Percentiles rank a stretch among this genome's conserved stretches.
These are phyloP conservation scores for Agonum fuliginosum DNA, from an alignment of 2,888 invertebrate genomes.

Conservation along the genomic window DNA sequence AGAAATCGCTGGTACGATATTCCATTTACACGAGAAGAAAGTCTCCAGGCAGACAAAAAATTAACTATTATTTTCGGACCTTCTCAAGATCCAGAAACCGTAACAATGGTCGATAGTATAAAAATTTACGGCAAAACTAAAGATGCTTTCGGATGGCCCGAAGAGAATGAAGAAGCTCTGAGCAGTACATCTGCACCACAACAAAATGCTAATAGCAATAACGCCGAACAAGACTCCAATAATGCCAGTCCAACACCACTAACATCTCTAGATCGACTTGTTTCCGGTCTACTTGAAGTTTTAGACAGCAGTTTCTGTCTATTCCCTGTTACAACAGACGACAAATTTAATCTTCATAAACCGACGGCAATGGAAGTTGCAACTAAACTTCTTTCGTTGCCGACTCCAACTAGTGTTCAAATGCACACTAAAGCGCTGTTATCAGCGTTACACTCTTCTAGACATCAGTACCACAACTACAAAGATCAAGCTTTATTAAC, in stretches of 20 bases:
- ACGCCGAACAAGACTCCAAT: constrained; percentile 70
- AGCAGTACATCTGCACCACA: constrained; percentile 65
- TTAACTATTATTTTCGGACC: constrained; percentile 88
- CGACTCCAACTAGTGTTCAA: constrained; percentile 83
- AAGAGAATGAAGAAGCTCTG: constrained; percentile 88
- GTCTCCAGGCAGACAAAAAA: constrained; percentile 93
- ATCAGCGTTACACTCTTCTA: constrained; percentile 85
- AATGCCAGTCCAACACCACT: constrained; percentile 72
- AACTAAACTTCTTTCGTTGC: constrained; percentile 80
- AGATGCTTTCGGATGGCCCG: constrained; percentile 97
- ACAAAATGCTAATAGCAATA: constrained; percentile 65
- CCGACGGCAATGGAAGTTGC: constrained; percentile 80
- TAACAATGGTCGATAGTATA: constrained; percentile 95
- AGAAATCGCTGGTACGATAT: constrained; percentile 96
- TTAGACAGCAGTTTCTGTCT: constrained; percentile 83
- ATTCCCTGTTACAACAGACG: constrained; percentile 72
- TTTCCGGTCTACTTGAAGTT: constrained; percentile 82
- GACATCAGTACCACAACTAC: constrained; percentile 87
- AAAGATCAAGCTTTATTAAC: constrained; percentile 92
- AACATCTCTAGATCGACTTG: constrained; percentile 79
- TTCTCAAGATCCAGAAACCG: constrained; percentile 89
- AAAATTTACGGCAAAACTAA: constrained; percentile 97
- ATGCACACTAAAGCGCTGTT: constrained; percentile 88
- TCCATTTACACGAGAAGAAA: constrained; percentile 95
- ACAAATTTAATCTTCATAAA: constrained; percentile 73